Percentiles rank a stretch among this genome's conserved stretches.
phyloP scores from a whole-genome alignment of 2,888 invertebrate species.

The Ernsta delagoae region DNA sequence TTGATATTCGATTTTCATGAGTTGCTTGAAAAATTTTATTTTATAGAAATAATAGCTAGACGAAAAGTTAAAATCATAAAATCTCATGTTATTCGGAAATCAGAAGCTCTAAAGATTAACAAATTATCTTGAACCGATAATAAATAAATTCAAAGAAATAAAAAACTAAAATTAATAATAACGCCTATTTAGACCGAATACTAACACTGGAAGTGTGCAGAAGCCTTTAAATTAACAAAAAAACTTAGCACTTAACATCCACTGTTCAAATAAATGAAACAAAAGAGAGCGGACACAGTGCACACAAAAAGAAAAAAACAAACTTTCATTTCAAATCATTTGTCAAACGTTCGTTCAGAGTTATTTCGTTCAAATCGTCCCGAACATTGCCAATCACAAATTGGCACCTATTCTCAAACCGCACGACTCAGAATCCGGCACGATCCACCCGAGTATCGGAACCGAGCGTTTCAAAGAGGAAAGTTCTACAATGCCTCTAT shows the following conservation, averaged over 20 bases:
- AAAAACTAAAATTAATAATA: no score
- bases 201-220: no score
- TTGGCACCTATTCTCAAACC: slow-evolving; percentile 38
- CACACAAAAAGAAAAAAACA: slow-evolving; percentile 35
- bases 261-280: slow-evolving; percentile 15
- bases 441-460: neutral
- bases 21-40: no score
- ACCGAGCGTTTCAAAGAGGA: slow-evolving; percentile 41
- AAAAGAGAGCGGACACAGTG: slow-evolving; percentile 20
- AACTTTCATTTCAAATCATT: slow-evolving; percentile 35
- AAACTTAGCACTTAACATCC: neutral
- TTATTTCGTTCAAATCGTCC: slow-evolving; percentile 35
- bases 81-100: no score
- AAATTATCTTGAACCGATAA: no score
- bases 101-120: no score
- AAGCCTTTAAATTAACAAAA: neutral
- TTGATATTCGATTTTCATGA: no score
- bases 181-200: no score
- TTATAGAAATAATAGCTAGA: no score
- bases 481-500: slow-evolving; percentile 48
- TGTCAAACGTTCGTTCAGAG: slow-evolving; percentile 22
- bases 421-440: slow-evolving; percentile 36
- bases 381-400: neutral
- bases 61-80: no score
- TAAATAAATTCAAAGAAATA: no score